Base-by-base conservation (phyloP, 1,140 invertebrate genomes). In the Eurosta solidaginis region DNA sequence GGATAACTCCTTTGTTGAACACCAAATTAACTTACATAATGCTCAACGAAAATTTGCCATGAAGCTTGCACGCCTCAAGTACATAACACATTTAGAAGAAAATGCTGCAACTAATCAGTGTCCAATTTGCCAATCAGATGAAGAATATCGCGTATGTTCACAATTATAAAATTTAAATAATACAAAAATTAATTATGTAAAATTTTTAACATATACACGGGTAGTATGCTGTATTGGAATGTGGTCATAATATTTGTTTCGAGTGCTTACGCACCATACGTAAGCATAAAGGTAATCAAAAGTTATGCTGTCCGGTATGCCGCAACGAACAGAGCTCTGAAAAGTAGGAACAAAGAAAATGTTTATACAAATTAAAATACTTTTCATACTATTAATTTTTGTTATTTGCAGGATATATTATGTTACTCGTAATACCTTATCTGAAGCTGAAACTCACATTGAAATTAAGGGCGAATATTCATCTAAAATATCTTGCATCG, bases 401-500 rank as follows among this genome's bases (percentile, higher is more conserved):
- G 20, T 22, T 9, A 17, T 27, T 74, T 78, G 4, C 10, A 87
- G 85, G 25, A 59, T 87, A 3, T 87, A 86, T 78, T 86, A 86
- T n/a, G 79, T 76, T 40, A 81, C 68, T 80, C 83, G 77, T 63
- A 83, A 78, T 10, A 78, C 84, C 17, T 49, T 81, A 22, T 77
- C 10, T 7, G 50, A 81, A 17, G 7, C 20, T 7, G 29, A 27
- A 75, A 33, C 22, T n/a, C 78, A 81, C 54, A 81, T 89, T 2
- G 82, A 79, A 74, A 83, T 90, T 3, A 83, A 87, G 77, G 93
- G 93, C 2, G 90, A 91, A 77, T 90, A 92, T 84, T 95, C 94
- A 0, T 92, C 92, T 2, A 96, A 96, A 90, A 91, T 95, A 6
- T 89, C 92, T 77, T 91, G 89, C n/a, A 89, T 95, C 52, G 89